Evolutionary conservation across 2,113 vertebrate species (phyloP), one percentile per base, ranked within the genome.

Genomic region (Orientallactaga bullata): DNA sequence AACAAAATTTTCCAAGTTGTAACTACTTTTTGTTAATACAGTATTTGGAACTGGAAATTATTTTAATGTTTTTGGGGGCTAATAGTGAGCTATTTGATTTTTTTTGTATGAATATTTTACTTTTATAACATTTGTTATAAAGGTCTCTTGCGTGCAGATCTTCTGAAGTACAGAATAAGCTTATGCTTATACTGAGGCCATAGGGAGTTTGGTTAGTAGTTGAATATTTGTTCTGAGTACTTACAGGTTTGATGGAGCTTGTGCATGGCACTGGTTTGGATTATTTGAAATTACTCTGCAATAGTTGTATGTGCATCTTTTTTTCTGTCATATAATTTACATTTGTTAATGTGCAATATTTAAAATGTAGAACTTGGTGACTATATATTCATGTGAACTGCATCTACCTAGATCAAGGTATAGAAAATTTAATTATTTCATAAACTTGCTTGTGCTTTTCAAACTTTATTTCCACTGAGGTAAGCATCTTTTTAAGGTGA

Each of bases 121-220:
- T 93, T 96, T 83, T 28, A 37, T 26, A 89, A 47, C 47, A 68
- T 85, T 79, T 88, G 78, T 66, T 94, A 55, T 80, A 86, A 83
- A 37, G n/a, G 91, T 78, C 11, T 35, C 9, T 63, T 96, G 55
- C 5, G 3, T 85, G 0, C 88, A n/a, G 72, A 20, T 71, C 61
- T 85, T 90, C 28, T 89, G 24, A 90, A 51, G 21, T 37, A 21
- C 68, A 92, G 65, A 85, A 78, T 72, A 23, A 69, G 21, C 47
- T 32, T 83, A 18, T 58, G 2, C 91, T 85, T 79, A 60, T 4
- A 79, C 81, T 23, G 76, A 84, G 18, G 6, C 77, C 60, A 30
- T 1, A 42, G 37, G 20, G 32, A 69, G 80, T 92, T 95, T 73
- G 47, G 72, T 77, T 91, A 24, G 24, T 91, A 30, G 5, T 76